Evolutionary conservation across 2,797 vertebrate genomes (phyloP).

Genomic region (Xenopus petersii): DNA sequence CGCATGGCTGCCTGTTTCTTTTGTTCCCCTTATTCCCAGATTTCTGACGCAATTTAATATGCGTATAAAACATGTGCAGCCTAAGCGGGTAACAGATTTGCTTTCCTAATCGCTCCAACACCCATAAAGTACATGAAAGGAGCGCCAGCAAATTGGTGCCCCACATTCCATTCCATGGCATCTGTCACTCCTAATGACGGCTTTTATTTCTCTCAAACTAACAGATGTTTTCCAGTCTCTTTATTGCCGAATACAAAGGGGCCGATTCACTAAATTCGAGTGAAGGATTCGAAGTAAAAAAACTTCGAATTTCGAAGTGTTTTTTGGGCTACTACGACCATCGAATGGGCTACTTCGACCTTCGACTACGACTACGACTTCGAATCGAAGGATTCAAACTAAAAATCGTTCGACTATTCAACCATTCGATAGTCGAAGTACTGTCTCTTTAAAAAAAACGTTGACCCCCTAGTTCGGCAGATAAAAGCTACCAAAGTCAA

Average conservation of each 20-base stretch:
- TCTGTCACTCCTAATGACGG: slow-evolving; percentile 5
- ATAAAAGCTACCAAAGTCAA: too few relatives aligned
- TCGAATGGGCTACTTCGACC: too few relatives aligned
- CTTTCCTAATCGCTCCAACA: neutral
- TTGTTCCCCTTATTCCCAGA: neutral
- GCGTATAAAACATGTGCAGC: slow-evolving; percentile 3
- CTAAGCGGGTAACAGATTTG: neutral
- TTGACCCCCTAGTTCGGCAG: too few relatives aligned
- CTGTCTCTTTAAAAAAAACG: too few relatives aligned
- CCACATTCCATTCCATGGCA: neutral
- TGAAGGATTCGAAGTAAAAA: too few relatives aligned
- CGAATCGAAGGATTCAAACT: too few relatives aligned
- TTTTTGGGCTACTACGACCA: too few relatives aligned
- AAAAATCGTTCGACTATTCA: too few relatives aligned
- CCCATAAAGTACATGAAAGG: slow-evolving; percentile 18
- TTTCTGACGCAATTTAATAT: slow-evolving; percentile 14
- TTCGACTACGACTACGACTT: too few relatives aligned
- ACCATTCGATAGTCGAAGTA: too few relatives aligned
- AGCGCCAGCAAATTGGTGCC: neutral
- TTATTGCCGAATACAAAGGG: neutral
- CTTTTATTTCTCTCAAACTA: neutral
- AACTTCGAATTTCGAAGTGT: too few relatives aligned
- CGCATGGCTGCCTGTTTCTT: slow-evolving; percentile 6
- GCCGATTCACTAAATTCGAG: too few relatives aligned
- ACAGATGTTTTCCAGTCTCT: slow-evolving; percentile 14